phyloP scores from a whole-genome alignment of 2,113 vertebrate genomes.

The Corythornis madagascariensis region DNA sequence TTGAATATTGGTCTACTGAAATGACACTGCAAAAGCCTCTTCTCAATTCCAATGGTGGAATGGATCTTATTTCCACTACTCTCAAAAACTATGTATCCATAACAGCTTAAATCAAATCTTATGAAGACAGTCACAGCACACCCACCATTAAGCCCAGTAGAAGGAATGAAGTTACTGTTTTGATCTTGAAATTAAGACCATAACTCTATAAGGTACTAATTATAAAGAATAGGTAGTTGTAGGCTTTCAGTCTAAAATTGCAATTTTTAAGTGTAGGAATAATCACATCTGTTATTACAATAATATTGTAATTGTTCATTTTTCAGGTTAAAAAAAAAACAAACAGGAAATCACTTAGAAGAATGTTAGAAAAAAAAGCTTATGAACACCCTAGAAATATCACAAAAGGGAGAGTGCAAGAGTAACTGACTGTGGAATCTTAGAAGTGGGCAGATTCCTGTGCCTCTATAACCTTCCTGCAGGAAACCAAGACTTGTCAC shows the following conservation, averaged over 20 bases:
- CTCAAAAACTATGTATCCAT: not conserved
- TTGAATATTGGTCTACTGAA: not conserved
- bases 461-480: not conserved
- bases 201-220: not conserved
- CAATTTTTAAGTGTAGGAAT: not conserved
- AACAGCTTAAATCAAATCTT: not conserved
- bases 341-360: not conserved
- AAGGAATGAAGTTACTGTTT: not conserved
- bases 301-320: not conserved
- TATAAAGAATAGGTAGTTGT: fast-evolving
- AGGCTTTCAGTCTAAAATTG: not conserved
- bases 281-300: not conserved
- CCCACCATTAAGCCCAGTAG: not conserved
- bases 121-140: not conserved
- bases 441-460: not conserved
- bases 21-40: not conserved
- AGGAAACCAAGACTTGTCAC: not conserved
- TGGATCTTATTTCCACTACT: not conserved
- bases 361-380: not conserved
- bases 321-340: not conserved
- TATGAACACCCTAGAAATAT: not conserved
- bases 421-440: not conserved
- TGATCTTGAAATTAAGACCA: not conserved
- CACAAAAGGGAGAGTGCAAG: not conserved
- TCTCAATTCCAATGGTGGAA: not conserved